Base-by-base conservation (phyloP, 2,113 vertebrate species). In the Eulemur rufifrons region DNA sequence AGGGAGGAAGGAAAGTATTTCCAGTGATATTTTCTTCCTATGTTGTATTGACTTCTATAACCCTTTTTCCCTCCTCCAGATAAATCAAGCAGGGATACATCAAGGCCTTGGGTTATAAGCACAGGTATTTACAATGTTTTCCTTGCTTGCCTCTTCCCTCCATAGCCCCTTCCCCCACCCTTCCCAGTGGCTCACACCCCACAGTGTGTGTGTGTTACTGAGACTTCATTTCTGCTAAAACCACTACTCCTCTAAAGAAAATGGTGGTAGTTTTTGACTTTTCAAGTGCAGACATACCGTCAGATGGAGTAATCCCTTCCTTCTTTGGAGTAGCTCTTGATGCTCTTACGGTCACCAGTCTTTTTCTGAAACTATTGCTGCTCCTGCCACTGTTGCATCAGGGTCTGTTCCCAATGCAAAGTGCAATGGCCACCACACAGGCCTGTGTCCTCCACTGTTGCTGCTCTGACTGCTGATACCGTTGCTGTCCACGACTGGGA, bases 351-450 rank as follows among this genome's bases (percentile, higher is more conserved):
- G 11, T 39, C 50, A 23, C 9, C 20, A 42, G 6, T 21, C 50
- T 69, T 89, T 64, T 42, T 34, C 85, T 52, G n/a, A 45, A 23
- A 7, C 3, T 25, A 82, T 21, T 61, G n/a, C 11, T 69, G 15
- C 2, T 61, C 8, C 29, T 23, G 15, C 18, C 12, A 47, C 18
- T 69, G 17, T 52, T 78, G 8, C 8, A 14, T 52, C 21, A 8
- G 10, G 18, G 14, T 54, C 13, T 63, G 10, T 80, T 56, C n/a
- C 12, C 63, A 54, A 0, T 54, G 18, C 13, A 61, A 84, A 69
- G 1, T 29, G 18, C n/a, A 29, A 45, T 1, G 15, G 29, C 13
- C 50, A 12, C n/a, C 13, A 15, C 5, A 0, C 8, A 0, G 6
- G 29, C 45, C 34, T 63, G n/a, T 42, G n/a, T 32, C 50, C 39